phyloP scores from a whole-genome alignment of 1,140 invertebrate genomes.

The Cydia strobilella region DNA sequence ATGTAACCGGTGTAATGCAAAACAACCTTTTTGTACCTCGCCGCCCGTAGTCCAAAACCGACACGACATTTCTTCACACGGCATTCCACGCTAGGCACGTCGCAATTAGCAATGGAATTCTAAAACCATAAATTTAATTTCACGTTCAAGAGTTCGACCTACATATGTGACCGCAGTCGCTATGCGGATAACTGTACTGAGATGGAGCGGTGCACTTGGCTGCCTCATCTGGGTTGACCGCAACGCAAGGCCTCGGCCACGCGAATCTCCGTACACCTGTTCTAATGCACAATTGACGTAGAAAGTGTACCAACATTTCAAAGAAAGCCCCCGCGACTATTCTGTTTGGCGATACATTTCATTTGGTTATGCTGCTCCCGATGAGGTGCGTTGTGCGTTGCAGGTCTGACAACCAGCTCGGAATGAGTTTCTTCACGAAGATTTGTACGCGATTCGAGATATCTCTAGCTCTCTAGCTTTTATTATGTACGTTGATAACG shows the following conservation, averaged over 20 bases:
- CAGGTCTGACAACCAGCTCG: neutral
- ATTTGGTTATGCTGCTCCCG: neutral
- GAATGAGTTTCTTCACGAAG: too few relatives aligned
- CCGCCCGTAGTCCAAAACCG: neutral
- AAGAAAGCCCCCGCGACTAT: neutral
- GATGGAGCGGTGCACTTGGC: constrained; percentile 60
- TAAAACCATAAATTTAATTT: constrained; percentile 70
- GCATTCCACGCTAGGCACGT: neutral
- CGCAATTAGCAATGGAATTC: constrained; percentile 59
- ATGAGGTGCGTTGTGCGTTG: neutral
- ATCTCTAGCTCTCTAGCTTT: too few relatives aligned
- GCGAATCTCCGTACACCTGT: constrained; percentile 50
- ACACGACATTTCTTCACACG: neutral
- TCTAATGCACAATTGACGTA: constrained; percentile 32
- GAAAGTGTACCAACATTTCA: neutral
- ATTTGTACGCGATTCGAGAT: too few relatives aligned
- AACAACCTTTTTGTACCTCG: neutral
- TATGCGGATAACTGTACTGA: constrained; percentile 72
- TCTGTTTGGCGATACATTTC: neutral
- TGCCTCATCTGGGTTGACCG: constrained; percentile 67
- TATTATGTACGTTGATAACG: too few relatives aligned
- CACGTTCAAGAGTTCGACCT: constrained; percentile 66
- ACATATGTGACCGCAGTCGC: constrained; percentile 66
- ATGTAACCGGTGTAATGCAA: constrained; percentile 23
- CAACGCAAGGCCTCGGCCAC: constrained; percentile 62